Evolutionary conservation across 2,888 invertebrate species (phyloP), one percentile per base, ranked within the genome.

Genomic region (Drymonia ruficornis): DNA sequence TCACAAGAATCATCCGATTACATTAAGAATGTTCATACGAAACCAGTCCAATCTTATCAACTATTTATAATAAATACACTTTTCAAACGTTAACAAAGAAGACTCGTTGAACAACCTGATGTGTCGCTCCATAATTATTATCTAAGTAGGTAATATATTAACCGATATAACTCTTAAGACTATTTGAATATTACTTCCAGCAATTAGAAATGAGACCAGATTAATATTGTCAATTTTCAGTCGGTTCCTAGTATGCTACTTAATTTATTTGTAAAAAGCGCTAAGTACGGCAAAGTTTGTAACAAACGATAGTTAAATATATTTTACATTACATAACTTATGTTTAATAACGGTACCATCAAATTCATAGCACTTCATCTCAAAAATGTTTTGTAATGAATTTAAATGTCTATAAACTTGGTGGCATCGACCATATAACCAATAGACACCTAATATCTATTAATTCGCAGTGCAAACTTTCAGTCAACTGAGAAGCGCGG

Each of bases 201-300:
- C 76, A 72, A 72, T 78, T 80, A 73, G 79, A 83, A 86, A 83
- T 81, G 81, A 86, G 84, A 86, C 86, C 88, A 80, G 81, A 80
- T 76, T 76, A 77, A 84, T 91, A 91, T 91, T 91, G 91, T 91
- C 91, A 71, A 78, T 74, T 74, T 78, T 91, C 91, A 91, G 91
- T 91, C 91, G 78, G 80, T 83, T 79, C 74, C 77, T 81, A 81
- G 69, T 65, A 72, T 73, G 76, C 81, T 84, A 87, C 76, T 71
- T 83, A 73, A 71, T 71, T n/a, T 72, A 65, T 58, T 70, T 70
- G 68, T 74, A 79, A 74, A 80, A 78, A 76, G 79, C 70, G 67
- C 80, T 86, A 86, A 86, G 86, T 86, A 84, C 83, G 71, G 74
- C 50, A 74, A 74, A 76, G 57, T 55, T 61, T 74, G 62, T 75